Evolutionary conservation across 2,113 vertebrate species (phyloP).

Genomic region (Myotis yumanensis): DNA sequence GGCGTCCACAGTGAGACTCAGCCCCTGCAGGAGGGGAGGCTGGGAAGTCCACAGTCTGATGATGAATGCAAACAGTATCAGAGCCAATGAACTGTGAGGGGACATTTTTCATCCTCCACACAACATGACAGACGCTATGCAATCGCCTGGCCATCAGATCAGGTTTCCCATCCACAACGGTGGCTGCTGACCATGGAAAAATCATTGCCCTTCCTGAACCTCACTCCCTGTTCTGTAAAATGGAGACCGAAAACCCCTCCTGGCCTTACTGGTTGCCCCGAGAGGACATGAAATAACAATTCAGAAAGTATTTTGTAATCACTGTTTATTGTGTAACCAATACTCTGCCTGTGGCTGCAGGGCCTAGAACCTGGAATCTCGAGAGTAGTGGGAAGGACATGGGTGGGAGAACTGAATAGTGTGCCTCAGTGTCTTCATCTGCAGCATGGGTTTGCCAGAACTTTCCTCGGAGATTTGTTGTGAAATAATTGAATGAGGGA

Average conservation of each 20-base stretch:
- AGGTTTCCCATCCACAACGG: neutral
- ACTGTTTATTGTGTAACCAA: too few species aligned
- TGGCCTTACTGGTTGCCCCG: neutral
- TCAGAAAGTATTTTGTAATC: neutral
- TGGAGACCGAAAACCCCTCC: neutral
- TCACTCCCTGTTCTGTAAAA: neutral
- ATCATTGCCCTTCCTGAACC: neutral
- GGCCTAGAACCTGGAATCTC: neutral
- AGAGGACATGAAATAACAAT: neutral
- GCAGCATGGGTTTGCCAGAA: neutral
- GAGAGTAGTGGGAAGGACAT: neutral
- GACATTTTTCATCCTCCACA: neutral
- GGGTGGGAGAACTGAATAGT: neutral
- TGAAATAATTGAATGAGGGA: neutral
- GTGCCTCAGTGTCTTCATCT: neutral
- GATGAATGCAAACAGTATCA: conserved; percentile 58
- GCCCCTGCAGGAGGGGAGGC: neutral
- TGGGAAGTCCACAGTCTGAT: neutral
- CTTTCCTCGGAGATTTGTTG: neutral
- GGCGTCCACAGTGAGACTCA: neutral
- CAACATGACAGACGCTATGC: neutral
- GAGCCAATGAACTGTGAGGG: neutral
- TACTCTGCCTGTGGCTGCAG: neutral
- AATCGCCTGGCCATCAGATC: neutral
- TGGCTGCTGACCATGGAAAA: neutral